Evolutionary conservation across 2,113 vertebrate species (phyloP).

Genomic region (Mus spicilegus): DNA sequence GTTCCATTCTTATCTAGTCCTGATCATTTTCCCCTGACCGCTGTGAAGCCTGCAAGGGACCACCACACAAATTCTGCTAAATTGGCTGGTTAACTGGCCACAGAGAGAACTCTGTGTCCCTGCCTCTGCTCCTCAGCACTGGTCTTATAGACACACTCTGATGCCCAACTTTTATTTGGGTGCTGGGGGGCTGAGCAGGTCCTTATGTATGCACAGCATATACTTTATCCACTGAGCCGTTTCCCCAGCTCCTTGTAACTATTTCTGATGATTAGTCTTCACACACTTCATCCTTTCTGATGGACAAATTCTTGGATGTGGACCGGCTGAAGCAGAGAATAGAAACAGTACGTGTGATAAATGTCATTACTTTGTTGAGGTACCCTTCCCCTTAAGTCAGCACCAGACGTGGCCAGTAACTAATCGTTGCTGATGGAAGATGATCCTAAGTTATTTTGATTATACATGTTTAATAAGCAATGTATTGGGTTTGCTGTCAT

Average conservation of each 20-base stretch:
- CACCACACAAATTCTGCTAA: neutral
- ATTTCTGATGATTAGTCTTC: constrained; percentile 16
- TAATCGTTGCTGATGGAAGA: neutral
- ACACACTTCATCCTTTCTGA: neutral
- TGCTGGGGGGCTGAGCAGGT: neutral
- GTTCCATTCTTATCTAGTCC: neutral
- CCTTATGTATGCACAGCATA: too few species aligned
- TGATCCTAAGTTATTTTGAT: constrained; percentile 31
- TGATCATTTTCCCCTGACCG: neutral
- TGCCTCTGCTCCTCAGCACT: neutral
- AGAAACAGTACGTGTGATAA: neutral
- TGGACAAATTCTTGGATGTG: constrained; percentile 20
- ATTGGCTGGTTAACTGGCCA: neutral
- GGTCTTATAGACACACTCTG: neutral
- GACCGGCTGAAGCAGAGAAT: neutral
- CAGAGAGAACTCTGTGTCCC: neutral
- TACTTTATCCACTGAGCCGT: neutral
- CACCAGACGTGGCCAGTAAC: neutral
- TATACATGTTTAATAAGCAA: constrained; percentile 34
- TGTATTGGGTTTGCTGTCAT: neutral
- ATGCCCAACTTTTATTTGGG: neutral
- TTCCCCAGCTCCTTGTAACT: neutral
- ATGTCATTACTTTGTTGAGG: neutral
- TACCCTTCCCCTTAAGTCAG: neutral
- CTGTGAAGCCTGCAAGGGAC: neutral